phyloP scores from a whole-genome alignment of 2,888 invertebrate species.

The Eupithecia inturbata region DNA sequence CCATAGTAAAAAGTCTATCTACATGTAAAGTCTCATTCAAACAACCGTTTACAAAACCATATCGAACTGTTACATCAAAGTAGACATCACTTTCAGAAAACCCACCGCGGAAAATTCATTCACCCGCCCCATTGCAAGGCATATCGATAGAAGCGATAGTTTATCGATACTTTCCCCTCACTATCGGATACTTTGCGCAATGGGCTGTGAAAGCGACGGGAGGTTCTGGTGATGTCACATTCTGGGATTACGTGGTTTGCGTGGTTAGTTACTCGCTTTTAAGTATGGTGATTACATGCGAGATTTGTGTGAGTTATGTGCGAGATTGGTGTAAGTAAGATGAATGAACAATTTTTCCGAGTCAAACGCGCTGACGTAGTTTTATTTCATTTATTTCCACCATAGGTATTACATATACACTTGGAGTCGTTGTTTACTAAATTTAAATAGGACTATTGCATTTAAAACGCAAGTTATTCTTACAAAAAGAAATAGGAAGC shows the following conservation, averaged over 20 bases:
- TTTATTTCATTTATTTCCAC: too few relatives aligned
- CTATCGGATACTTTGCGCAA: slow-evolving; percentile 46
- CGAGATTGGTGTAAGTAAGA: background rate
- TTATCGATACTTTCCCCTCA: slow-evolving; percentile 32
- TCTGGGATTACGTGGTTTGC: slow-evolving; percentile 27
- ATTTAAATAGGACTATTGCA: too few relatives aligned
- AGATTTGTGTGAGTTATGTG: background rate
- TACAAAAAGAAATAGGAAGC: too few relatives aligned
- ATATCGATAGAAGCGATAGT: slow-evolving; percentile 24
- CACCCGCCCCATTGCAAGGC: background rate
- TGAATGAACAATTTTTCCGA: background rate
- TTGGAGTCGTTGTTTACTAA: too few relatives aligned
- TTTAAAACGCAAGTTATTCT: too few relatives aligned
- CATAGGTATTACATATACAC: too few relatives aligned
- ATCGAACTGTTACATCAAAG: background rate
- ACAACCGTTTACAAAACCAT: background rate
- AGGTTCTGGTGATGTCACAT: slow-evolving; percentile 34
- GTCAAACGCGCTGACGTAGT: background rate
- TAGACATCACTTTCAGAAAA: background rate
- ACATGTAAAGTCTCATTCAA: background rate
- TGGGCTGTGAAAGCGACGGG: slow-evolving; percentile 46
- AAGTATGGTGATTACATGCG: slow-evolving; percentile 7
- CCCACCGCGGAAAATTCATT: background rate
- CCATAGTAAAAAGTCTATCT: background rate
- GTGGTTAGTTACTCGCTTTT: slow-evolving; percentile 30